Evolutionary conservation across 1,140 invertebrate species (phyloP).

Genomic region (Neuroterus valhalla): DNA sequence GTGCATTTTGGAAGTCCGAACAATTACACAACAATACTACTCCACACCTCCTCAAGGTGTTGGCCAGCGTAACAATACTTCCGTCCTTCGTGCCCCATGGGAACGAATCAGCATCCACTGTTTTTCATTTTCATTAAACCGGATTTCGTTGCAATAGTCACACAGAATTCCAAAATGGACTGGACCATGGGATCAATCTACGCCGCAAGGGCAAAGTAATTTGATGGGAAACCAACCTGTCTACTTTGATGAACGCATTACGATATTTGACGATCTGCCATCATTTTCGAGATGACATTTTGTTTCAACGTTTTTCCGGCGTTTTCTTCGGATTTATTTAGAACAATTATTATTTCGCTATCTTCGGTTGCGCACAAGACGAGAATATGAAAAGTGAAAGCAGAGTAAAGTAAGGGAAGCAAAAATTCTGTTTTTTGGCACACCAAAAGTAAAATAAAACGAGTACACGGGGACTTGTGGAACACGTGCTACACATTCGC

Average conservation of each 20-base stretch:
- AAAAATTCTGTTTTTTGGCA: conserved; percentile 69
- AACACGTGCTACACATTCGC: conserved; percentile 27
- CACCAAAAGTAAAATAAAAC: conserved; percentile 57
- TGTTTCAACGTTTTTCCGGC: conserved; percentile 66
- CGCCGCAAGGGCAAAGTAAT: background rate
- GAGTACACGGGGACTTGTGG: conserved; percentile 44
- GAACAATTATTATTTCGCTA: conserved; percentile 54
- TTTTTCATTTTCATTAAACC: background rate
- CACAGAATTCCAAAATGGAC: background rate
- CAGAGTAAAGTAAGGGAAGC: conserved; percentile 48
- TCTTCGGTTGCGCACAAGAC: conserved; percentile 68
- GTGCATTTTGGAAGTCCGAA: conserved; percentile 44
- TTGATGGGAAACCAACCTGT: conserved; percentile 50
- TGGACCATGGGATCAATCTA: conserved; percentile 42
- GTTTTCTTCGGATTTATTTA: conserved; percentile 62
- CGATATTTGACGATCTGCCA: conserved; percentile 62
- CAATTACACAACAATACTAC: conserved; percentile 23
- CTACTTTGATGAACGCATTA: conserved; percentile 68
- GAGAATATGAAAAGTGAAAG: conserved; percentile 55
- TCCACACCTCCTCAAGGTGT: background rate
- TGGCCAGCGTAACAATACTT: conserved; percentile 28
- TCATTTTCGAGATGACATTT: conserved; percentile 51
- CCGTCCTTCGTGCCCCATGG: background rate
- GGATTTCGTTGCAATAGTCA: background rate
- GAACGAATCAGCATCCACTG: background rate